Evolutionary conservation across 2,113 vertebrate species (phyloP), one percentile per base, ranked within the genome.

Genomic region (Eurypyga helias): DNA sequence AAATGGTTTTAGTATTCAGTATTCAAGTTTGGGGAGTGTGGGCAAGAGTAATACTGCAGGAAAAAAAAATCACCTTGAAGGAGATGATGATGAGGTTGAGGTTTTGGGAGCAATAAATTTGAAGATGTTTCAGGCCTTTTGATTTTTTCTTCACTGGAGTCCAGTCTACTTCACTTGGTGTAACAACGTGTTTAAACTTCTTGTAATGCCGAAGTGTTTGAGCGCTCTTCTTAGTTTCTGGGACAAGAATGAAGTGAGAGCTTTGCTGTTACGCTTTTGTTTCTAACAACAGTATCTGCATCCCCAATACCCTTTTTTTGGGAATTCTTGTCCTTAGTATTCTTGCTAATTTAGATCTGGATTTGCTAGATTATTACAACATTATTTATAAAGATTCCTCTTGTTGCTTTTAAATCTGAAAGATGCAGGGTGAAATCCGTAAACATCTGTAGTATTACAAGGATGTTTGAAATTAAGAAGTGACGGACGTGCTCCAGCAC

Each of bases 141-240:
- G 17, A 23, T 15, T 14, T 45, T 73, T 69, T 54, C 17, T 43
- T 17, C 17, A 13, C 16, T 0, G 0, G 2, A 62, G 9, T 33
- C 31, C 8, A 36, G 1, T 54, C 24, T 33, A 48, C 11, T 91
- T 93, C 26, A 33, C 7, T 73, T 66, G 14, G 14, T 62, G 23
- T 90, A 78, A 43, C 7, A 41, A 8, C 10, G 10, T n/a, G 14
- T 49, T 90, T 75, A 41, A 66, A 43, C 38, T 83, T 88, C 20
- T 34, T 26, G 28, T 66, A 60, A 51, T 77, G 34, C 28, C 55
- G 28, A 79, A 85, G 29, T 58, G 9, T 10, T 70, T 36, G 24
- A 57, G 45, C 4, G 12, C 9, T 62, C 15, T 48, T 83, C 20
- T 80, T 65, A n/a, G 31, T 54, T 83, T 33, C 54, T 86, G 41